phyloP scores from a whole-genome alignment of 1,140 invertebrate genomes.

The Saxidomus purpurata region DNA sequence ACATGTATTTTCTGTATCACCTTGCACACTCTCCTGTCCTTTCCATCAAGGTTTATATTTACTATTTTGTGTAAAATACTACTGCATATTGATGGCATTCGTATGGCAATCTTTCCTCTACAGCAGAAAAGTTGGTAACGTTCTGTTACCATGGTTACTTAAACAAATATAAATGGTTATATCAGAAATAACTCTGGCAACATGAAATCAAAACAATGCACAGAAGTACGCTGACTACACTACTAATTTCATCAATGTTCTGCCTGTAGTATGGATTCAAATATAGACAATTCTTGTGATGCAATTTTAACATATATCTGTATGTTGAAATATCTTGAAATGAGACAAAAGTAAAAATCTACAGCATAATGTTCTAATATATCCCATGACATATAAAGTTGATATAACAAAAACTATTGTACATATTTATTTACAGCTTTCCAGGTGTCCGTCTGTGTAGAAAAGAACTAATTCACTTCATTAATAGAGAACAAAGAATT shows the following conservation, averaged over 20 bases:
- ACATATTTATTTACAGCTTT: too few relatives aligned
- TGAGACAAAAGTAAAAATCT: not conserved
- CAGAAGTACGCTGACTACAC: not conserved
- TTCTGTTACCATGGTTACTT: not conserved
- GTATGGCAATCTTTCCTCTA: not conserved
- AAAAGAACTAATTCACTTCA: too few relatives aligned
- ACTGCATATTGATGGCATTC: not conserved
- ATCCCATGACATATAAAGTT: not conserved
- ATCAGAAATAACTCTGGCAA: not conserved
- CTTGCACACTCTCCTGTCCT: not conserved
- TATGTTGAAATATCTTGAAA: not conserved
- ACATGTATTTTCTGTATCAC: too few relatives aligned
- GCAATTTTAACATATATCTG: not conserved
- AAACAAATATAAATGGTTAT: not conserved
- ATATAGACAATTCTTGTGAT: not conserved
- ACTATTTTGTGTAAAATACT: not conserved
- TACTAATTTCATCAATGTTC: not conserved
- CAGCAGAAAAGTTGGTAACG: not conserved
- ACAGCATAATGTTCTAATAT: not conserved
- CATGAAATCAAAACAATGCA: constrained; percentile 15
- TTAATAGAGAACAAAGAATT: too few relatives aligned
- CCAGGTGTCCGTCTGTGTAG: too few relatives aligned
- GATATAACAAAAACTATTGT: not conserved
- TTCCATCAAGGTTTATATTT: not conserved
- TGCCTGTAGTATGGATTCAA: not conserved